Conservation (phyloP, 2,113 vertebrate genomes). For the Damaliscus lunatus region DNA sequence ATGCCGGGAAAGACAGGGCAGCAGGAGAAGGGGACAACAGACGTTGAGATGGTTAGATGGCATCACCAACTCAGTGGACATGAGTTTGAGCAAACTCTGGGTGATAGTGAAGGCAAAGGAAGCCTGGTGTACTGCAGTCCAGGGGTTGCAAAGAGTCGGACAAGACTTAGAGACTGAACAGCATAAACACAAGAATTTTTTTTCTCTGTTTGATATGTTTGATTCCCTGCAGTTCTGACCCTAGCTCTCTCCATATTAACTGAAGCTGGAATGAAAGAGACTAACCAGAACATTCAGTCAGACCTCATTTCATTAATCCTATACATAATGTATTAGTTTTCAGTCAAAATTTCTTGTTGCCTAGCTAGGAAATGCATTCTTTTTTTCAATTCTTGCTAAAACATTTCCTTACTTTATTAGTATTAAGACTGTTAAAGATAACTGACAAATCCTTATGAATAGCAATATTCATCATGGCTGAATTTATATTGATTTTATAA, state of each 20-base stretch:
- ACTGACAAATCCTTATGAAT: background rate
- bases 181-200: background rate
- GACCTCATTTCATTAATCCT: background rate
- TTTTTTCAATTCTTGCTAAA: background rate
- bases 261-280: background rate
- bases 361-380: background rate
- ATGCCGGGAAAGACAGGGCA: background rate
- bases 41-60: background rate
- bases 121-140: background rate
- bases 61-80: background rate
- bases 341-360: background rate
- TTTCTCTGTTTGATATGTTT: background rate
- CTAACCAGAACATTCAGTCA: background rate
- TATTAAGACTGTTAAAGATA: background rate
- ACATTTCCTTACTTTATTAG: conserved; percentile 5
- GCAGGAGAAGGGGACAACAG: background rate
- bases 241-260: background rate
- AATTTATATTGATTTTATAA: conserved; percentile 6
- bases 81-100: background rate
- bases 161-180: background rate
- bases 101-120: background rate
- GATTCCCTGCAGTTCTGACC: background rate
- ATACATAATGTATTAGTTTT: background rate
- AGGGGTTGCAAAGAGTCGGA: background rate
- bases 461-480: background rate